A percentile compares a stretch with the other conserved stretches of the same genome.
These are phyloP conservation scores for Dryobotodes eremita DNA, from an alignment of 2,888 invertebrate genomes.

Conservation along the genomic window DNA sequence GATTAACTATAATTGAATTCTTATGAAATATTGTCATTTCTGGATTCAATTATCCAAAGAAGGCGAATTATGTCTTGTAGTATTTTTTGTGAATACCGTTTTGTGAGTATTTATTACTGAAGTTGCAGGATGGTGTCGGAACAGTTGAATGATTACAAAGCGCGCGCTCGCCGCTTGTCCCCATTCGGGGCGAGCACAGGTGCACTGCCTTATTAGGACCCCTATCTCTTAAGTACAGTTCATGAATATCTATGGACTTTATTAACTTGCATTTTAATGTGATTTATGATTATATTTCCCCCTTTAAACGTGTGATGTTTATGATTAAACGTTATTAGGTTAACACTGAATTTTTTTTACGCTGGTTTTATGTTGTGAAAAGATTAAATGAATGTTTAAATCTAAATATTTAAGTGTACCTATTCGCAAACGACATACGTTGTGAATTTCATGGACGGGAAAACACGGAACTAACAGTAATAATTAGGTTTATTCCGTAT, in stretches of 20 bases:
- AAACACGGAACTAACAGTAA: neutral
- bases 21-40: conserved; percentile 41
- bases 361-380: neutral
- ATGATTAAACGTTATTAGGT: conserved; percentile 2
- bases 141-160: conserved; percentile 66
- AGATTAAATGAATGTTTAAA: conserved; percentile 11
- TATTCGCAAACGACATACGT: neutral
- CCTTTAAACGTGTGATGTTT: conserved; percentile 9
- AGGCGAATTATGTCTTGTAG: conserved; percentile 45
- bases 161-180: conserved; percentile 61
- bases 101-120: conserved; percentile 58
- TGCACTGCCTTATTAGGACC: conserved; percentile 62
- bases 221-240: conserved; percentile 56
- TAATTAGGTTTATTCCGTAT: neutral
- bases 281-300: conserved; percentile 20
- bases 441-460: neutral
- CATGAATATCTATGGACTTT: conserved; percentile 49
- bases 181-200: conserved; percentile 63
- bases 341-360: neutral
- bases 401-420: conserved; percentile 6
- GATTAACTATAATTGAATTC: conserved; percentile 56
- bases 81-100: conserved; percentile 56
- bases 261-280: conserved; percentile 55
- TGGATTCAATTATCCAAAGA: conserved; percentile 53
- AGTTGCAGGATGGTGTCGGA: conserved; percentile 50